Base-by-base conservation (phyloP, 2,888 invertebrate species). In the Latrodectus hesperus region DNA sequence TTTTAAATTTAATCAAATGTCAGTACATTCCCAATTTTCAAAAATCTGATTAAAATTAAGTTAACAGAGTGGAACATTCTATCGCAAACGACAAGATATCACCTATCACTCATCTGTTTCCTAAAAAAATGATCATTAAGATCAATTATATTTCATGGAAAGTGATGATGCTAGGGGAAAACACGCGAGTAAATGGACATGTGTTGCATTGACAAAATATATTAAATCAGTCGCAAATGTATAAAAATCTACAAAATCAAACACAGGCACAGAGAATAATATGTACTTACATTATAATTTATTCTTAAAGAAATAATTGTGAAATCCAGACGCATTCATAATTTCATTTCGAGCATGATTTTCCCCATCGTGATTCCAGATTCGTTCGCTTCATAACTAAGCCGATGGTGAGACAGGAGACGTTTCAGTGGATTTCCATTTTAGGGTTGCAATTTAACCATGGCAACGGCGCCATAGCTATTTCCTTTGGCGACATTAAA, bases 341-440 rank as follows among this genome's bases (percentile, higher is more conserved):
- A 84, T 72, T 65, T 38, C n/a, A 60, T 71, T 55, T 12, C 64
- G 26, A 14, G 22, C 22, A 49, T 53, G 10, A 64, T 22, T 49
- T 5, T 6, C n/a, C 60, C 16, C 12, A 26, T 14, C 64, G 16
- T 12, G 10, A 60, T 67, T 67, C 67, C n/a, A 22, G 75, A 38
- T 38, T 70, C 82, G 38, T 55, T 83, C 60, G 67, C 51, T 14
- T 22, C 53, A 72, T 55, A 84, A 65, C 77, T 64, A 72, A 77
- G 78, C 73, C 73, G 49, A 78, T 64, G 51, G 17, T 65, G 67
- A 65, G 72, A 73, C 73, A 55, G 67, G 73, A 85, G 79, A 77
- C 72, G 75, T 84, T 83, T 71, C 72, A 70, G 84, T 73, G 60
- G 78, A 84, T 84, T 84, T 72, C 78, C 84, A 65, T 74, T 74